phyloP scores from a whole-genome alignment of 2,797 vertebrate species.

The Scyliorhinus canicula region DNA sequence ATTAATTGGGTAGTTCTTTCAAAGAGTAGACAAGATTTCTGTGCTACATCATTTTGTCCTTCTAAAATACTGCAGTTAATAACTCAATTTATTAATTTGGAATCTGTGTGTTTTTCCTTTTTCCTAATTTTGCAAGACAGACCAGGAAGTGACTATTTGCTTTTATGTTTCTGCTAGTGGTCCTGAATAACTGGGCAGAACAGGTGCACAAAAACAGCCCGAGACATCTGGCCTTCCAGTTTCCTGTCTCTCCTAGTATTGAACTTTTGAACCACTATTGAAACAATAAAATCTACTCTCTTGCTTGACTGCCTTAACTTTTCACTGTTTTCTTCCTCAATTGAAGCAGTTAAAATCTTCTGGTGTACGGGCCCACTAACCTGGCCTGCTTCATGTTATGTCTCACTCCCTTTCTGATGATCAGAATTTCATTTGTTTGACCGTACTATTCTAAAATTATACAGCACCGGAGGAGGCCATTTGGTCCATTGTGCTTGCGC shows the following conservation, averaged over 20 bases:
- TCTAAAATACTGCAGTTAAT: background rate
- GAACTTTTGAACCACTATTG: background rate
- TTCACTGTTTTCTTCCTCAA: background rate
- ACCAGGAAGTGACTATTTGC: background rate
- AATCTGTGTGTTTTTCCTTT: background rate
- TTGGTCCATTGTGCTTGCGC: no score
- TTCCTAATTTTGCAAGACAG: background rate
- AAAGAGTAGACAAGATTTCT: background rate
- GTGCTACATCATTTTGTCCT: background rate
- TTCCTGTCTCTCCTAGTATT: background rate
- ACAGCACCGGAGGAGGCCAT: no score
- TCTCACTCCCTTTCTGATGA: background rate
- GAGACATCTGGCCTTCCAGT: background rate
- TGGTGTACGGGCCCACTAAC: background rate
- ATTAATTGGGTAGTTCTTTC: background rate
- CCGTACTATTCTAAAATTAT: background rate
- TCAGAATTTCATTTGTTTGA: background rate
- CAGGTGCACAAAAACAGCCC: background rate
- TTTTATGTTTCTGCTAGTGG: background rate
- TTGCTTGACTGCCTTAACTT: background rate
- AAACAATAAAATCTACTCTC: background rate
- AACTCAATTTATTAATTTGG: background rate
- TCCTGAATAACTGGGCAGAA: background rate
- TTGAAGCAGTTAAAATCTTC: background rate
- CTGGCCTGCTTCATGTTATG: background rate